Conservation (phyloP, 2,888 invertebrate genomes). For the Nemotelus pantherinus region DNA sequence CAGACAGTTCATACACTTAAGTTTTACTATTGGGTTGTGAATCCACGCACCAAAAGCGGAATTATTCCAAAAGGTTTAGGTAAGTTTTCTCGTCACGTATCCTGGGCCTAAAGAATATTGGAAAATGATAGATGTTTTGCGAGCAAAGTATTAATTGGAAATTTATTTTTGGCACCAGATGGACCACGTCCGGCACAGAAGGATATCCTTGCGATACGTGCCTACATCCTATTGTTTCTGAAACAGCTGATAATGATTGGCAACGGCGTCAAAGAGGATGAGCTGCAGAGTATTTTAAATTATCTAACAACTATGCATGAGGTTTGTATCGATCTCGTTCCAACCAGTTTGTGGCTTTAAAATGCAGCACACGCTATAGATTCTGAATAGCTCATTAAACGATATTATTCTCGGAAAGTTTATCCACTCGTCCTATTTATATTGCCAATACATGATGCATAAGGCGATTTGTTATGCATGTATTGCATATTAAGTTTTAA, state of each 20-base stretch:
- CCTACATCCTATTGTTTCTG: constrained; percentile 93
- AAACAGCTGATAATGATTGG: constrained; percentile 97
- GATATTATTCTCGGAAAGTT: no score
- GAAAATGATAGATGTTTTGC: neutral
- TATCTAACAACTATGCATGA: constrained; percentile 98
- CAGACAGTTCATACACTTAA: constrained; percentile 99
- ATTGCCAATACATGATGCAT: no score
- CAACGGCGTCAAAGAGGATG: constrained; percentile 97
- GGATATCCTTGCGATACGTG: constrained; percentile 92
- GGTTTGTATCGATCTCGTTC: constrained; percentile 66
- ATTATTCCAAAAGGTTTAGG: constrained; percentile 95
- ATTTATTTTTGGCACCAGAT: constrained; percentile 68
- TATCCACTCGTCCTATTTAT: no score
- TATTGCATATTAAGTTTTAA: no score
- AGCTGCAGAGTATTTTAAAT: constrained; percentile 97
- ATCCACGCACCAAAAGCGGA: constrained; percentile 93
- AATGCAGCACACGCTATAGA: no score
- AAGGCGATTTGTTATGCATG: no score
- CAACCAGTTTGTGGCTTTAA: neutral
- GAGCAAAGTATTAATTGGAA: constrained; percentile 7
- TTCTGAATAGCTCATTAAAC: no score
- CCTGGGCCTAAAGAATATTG: neutral
- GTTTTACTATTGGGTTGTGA: constrained; percentile 99
- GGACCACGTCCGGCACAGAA: constrained; percentile 94
- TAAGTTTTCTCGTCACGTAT: constrained; percentile 65